These are phyloP conservation scores for Brachionichthys hirsutus DNA, from an alignment of 2,113 vertebrate species.

Conservation along the genomic window DNA sequence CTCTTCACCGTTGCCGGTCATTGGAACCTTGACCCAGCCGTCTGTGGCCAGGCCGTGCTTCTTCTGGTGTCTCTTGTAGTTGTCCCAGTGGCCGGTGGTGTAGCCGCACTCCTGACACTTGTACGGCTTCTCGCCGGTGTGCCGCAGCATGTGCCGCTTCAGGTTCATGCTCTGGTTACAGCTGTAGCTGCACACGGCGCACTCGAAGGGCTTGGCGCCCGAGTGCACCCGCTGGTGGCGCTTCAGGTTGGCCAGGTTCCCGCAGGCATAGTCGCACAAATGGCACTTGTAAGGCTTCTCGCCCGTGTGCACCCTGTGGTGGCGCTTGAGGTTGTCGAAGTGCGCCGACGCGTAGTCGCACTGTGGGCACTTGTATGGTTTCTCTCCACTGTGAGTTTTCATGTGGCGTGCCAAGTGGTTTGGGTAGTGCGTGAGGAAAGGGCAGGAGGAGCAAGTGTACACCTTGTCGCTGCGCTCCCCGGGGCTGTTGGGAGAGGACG, in stretches of 20 bases:
- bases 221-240: conserved; percentile 95
- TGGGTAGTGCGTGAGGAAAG: conserved; percentile 95
- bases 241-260: conserved; percentile 97
- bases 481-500: conserved; percentile 62
- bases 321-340: conserved; percentile 96
- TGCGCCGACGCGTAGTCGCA: conserved; percentile 95
- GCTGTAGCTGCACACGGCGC: conserved; percentile 92
- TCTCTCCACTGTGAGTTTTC: conserved; percentile 98
- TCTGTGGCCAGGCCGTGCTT: conserved; percentile 87
- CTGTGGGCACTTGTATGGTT: conserved; percentile 93
- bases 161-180: conserved; percentile 99
- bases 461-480: conserved; percentile 84
- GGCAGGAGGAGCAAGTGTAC: conserved; percentile 89
- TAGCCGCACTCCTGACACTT: conserved; percentile 91
- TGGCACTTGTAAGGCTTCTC: conserved; percentile 93
- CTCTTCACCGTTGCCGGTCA: conserved; percentile 56
- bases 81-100: conserved; percentile 98
- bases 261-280: conserved; percentile 93
- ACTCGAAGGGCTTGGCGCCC: conserved; percentile 95
- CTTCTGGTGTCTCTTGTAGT: conserved; percentile 98
- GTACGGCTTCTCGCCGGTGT: conserved; percentile 95
- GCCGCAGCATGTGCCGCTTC: conserved; percentile 96
- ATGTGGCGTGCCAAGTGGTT: conserved; percentile 97
- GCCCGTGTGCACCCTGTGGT: conserved; percentile 90
- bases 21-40: conserved; percentile 82